Evolutionary conservation across 2,888 invertebrate species (phyloP).

Genomic region (Busseola fusca): DNA sequence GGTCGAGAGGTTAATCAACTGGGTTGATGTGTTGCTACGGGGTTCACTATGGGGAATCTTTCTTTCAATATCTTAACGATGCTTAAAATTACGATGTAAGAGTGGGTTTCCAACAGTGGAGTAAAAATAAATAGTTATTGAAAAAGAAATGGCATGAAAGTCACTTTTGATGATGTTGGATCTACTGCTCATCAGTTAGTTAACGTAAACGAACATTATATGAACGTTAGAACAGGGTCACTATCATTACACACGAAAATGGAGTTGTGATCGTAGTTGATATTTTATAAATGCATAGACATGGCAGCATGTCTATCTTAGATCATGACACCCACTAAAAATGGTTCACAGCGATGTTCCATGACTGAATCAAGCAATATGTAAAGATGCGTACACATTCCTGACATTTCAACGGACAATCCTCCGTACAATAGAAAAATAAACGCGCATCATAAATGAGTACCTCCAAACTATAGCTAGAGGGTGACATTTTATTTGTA

Average conservation of each 20-base stretch:
- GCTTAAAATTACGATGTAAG: conserved; percentile 22
- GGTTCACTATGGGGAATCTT: conserved; percentile 6
- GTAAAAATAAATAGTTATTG: not conserved
- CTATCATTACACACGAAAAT: not conserved
- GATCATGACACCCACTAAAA: not conserved
- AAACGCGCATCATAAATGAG: not conserved
- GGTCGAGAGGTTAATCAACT: conserved; percentile 48
- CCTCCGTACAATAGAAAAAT: not conserved
- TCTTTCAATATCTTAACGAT: conserved; percentile 37
- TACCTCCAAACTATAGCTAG: not conserved
- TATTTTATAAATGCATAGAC: not conserved
- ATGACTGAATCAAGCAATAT: conserved; percentile 8
- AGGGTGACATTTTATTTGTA: not conserved
- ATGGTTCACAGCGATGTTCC: not conserved
- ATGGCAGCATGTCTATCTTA: not conserved
- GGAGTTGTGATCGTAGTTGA: too few species aligned
- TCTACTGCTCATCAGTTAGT: not conserved
- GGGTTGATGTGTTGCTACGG: conserved; percentile 33
- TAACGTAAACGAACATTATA: too few species aligned
- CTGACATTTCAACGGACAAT: not conserved
- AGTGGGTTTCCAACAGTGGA: not conserved
- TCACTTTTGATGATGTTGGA: not conserved
- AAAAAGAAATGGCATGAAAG: not conserved
- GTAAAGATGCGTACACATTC: conserved; percentile 2
- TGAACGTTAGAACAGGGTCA: too few species aligned